Percentiles rank a stretch among this genome's conserved stretches.
Evolutionary conservation across 2,113 vertebrate species (phyloP).

Genomic region (Chaenogobius annularis): DNA sequence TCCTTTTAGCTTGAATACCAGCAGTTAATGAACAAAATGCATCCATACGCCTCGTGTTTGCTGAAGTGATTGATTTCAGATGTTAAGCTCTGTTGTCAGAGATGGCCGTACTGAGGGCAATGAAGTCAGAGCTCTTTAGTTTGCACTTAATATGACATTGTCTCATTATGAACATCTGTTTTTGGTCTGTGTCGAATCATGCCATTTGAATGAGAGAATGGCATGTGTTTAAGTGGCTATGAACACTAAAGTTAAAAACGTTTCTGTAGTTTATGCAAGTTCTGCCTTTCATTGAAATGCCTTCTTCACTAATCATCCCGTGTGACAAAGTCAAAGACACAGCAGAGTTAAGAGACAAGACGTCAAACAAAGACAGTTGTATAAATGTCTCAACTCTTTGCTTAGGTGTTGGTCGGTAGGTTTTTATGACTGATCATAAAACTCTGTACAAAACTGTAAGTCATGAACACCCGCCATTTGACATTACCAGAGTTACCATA

Average conservation of each 20-base stretch:
- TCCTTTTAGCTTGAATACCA: slow-evolving; percentile 47
- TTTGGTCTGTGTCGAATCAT: slow-evolving; percentile 7
- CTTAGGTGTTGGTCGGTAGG: slow-evolving; percentile 35
- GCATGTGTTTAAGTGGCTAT: neutral
- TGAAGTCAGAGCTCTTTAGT: slow-evolving; percentile 5
- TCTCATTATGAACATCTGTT: slow-evolving; percentile 17
- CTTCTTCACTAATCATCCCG: slow-evolving; percentile 1
- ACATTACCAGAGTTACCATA: neutral
- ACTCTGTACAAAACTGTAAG: slow-evolving; percentile 10
- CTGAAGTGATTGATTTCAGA: slow-evolving; percentile 62
- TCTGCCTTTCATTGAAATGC: slow-evolving; percentile 11
- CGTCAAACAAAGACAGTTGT: slow-evolving; percentile 36
- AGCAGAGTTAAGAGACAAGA: slow-evolving; percentile 33
- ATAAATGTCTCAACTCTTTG: slow-evolving; percentile 47
- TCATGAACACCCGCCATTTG: slow-evolving; percentile 19
- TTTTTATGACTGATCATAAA: neutral
- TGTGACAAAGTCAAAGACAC: neutral
- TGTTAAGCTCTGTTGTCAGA: slow-evolving; percentile 22
- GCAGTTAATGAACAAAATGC: slow-evolving; percentile 52
- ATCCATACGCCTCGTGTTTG: slow-evolving; percentile 59
- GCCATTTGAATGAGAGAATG: slow-evolving; percentile 22
- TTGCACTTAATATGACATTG: slow-evolving; percentile 9
- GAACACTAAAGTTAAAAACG: slow-evolving; percentile 4
- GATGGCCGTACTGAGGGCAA: slow-evolving; percentile 29
- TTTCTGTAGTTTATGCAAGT: slow-evolving; percentile 26